Conservation (phyloP, 2,888 invertebrate genomes). For the Pseudanteris insignis region DNA sequence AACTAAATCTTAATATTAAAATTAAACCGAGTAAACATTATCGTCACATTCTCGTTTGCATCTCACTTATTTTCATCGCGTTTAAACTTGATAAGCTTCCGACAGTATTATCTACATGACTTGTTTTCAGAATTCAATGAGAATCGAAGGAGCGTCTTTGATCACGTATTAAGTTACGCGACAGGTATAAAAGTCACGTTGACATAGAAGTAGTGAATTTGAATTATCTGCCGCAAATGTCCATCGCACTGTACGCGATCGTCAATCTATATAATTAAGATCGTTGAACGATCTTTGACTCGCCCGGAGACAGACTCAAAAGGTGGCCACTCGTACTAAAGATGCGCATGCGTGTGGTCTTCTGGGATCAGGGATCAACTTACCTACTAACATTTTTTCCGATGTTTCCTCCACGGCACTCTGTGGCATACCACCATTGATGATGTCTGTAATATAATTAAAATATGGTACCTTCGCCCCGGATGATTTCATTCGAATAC, state of each 20-base stretch:
- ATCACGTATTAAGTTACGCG: slow-evolving; percentile 14
- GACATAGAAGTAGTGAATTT: slow-evolving; percentile 19
- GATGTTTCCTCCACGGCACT: too few relatives aligned
- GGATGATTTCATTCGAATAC: too few relatives aligned
- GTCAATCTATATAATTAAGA: slow-evolving; percentile 42
- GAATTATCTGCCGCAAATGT: slow-evolving; percentile 8
- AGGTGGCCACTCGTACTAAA: slow-evolving; percentile 22
- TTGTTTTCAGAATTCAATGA: slow-evolving; percentile 16
- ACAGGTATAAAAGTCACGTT: slow-evolving; percentile 11
- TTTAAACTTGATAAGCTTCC: slow-evolving; percentile 10
- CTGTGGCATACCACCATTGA: too few relatives aligned
- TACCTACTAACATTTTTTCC: slow-evolving; percentile 16
- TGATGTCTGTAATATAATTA: too few relatives aligned
- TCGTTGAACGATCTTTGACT: slow-evolving; percentile 31
- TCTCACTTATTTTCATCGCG: too few relatives aligned
- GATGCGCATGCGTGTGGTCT: slow-evolving; percentile 39
- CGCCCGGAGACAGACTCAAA: slow-evolving; percentile 25
- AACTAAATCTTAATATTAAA: too few relatives aligned
- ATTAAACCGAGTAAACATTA: too few relatives aligned
- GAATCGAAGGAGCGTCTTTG: slow-evolving; percentile 9
- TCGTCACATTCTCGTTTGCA: too few relatives aligned
- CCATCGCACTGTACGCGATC: slow-evolving; percentile 9
- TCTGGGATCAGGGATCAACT: slow-evolving; percentile 35
- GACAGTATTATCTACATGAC: slow-evolving; percentile 21
- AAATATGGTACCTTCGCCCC: too few relatives aligned